A percentile compares a stretch with the other conserved stretches of the same genome.
Evolutionary conservation across 2,797 vertebrate genomes (phyloP).

Genomic region (Xiphorhynchus erythropygius): DNA sequence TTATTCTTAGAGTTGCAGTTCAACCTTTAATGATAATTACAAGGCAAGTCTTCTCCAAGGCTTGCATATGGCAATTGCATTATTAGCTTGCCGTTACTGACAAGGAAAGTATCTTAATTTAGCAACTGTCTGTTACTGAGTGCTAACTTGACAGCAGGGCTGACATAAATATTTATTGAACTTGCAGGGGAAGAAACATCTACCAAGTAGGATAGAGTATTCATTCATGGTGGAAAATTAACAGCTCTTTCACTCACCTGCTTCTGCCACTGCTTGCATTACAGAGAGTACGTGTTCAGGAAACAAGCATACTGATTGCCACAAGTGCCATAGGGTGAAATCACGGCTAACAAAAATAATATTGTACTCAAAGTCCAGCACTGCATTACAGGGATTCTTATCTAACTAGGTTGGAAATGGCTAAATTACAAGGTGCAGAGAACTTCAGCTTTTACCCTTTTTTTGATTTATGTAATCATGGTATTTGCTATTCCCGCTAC

Average conservation of each 20-base stretch:
- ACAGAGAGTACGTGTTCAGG: neutral
- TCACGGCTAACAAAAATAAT: neutral
- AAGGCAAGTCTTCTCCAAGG: neutral
- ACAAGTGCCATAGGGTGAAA: neutral
- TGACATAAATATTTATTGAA: constrained; percentile 41
- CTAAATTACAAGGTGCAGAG: neutral
- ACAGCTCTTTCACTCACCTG: neutral
- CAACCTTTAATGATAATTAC: neutral
- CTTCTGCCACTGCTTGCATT: neutral
- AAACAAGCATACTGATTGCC: neutral
- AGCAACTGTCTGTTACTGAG: constrained; percentile 26
- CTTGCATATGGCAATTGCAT: neutral
- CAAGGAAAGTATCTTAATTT: constrained; percentile 43
- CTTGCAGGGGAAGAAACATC: neutral
- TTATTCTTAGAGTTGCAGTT: neutral
- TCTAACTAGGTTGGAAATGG: neutral
- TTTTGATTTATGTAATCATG: neutral
- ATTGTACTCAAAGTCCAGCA: neutral
- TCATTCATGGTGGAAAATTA: neutral
- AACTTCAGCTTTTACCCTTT: neutral
- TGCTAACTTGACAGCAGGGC: constrained; percentile 9
- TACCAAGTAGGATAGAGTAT: neutral
- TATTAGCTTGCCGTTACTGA: constrained; percentile 43
- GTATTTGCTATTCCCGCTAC: neutral
- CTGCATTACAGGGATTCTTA: neutral